phyloP scores from a whole-genome alignment of 2,113 vertebrate species.

The Megaleporinus macrocephalus region DNA sequence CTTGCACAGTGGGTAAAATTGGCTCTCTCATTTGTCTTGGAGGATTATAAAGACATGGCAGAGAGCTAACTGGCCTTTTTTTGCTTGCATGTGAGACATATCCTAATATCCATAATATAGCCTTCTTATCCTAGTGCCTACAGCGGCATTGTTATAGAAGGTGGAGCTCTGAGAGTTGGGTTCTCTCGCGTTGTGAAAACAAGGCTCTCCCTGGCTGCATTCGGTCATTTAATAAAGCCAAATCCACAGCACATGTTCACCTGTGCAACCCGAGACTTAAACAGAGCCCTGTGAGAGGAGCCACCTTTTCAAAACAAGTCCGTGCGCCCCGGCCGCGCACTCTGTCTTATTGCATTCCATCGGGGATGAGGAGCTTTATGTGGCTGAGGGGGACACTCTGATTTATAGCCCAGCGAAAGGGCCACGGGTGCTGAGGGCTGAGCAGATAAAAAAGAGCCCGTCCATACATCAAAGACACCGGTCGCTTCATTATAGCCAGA shows the following conservation, averaged over 20 bases:
- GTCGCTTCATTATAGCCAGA: constrained; percentile 33
- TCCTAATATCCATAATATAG: not conserved
- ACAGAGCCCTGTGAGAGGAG: constrained; percentile 18
- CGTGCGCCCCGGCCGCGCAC: not conserved
- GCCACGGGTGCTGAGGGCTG: not conserved
- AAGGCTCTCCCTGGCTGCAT: not conserved
- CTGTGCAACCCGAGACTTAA: constrained; percentile 32
- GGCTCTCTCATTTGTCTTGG: constrained; percentile 42
- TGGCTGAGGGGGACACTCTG: constrained; percentile 37
- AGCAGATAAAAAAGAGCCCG: constrained; percentile 24
- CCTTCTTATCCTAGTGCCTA: constrained; percentile 6
- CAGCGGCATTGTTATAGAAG: constrained; percentile 11
- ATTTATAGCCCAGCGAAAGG: constrained; percentile 41
- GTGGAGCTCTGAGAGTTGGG: not conserved
- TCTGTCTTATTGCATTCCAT: constrained; percentile 46
- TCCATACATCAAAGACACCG: constrained; percentile 42
- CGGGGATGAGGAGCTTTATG: constrained; percentile 33
- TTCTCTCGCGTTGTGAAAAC: constrained; percentile 24
- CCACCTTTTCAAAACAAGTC: constrained; percentile 29
- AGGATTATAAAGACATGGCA: constrained; percentile 41
- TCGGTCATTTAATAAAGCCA: constrained; percentile 23
- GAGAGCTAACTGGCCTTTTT: constrained; percentile 38
- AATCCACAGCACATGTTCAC: constrained; percentile 44
- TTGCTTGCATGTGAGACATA: constrained; percentile 1
- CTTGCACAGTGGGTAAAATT: constrained; percentile 29